Conservation (phyloP, 2,888 invertebrate species). For the Chydorus sphaericus region DNA sequence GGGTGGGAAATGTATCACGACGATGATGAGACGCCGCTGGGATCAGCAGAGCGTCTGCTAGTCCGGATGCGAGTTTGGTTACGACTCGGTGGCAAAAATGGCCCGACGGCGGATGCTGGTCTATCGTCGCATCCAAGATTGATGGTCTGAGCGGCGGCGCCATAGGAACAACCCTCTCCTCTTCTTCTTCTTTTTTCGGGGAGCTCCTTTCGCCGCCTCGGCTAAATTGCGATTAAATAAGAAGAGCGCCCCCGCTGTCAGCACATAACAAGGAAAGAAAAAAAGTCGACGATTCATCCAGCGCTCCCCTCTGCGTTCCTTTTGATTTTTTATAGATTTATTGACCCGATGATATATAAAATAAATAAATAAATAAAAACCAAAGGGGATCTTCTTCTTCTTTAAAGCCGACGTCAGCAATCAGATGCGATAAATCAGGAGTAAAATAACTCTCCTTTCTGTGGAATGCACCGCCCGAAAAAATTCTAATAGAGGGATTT, state of each 20-base stretch:
- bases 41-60: not conserved
- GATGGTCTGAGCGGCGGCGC: too few relatives aligned
- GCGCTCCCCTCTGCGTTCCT: not conserved
- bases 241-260: not conserved
- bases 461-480: too few relatives aligned
- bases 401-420: not conserved
- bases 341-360: conserved; percentile 6
- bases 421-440: conserved; percentile 3
- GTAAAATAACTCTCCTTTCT: not conserved
- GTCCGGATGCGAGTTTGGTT: conserved; percentile 6
- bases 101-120: too few relatives aligned
- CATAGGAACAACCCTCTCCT: not conserved
- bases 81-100: conserved; percentile 5
- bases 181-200: not conserved
- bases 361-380: too few relatives aligned
- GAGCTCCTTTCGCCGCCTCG: not conserved
- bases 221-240: conserved; percentile 5
- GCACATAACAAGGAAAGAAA: not conserved
- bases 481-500: too few relatives aligned
- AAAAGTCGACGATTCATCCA: not conserved
- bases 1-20: too few relatives aligned
- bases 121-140: too few relatives aligned
- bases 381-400: not conserved
- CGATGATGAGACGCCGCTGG: not conserved
- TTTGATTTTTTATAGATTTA: not conserved